Base-by-base conservation (phyloP, 2,888 invertebrate species). In the Tinea pellionella region DNA sequence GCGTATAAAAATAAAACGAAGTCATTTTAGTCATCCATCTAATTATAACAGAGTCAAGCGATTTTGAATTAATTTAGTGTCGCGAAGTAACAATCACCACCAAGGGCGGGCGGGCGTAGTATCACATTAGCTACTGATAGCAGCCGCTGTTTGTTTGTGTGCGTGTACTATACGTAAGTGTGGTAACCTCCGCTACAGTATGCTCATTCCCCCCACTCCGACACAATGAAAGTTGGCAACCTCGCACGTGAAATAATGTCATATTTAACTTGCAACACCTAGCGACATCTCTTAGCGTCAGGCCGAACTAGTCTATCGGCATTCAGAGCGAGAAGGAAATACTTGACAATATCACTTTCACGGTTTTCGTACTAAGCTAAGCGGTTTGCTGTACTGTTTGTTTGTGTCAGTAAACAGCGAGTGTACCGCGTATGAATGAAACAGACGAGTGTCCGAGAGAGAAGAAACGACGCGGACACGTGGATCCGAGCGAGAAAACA, bases 301-400 rank as follows among this genome's bases (percentile, higher is more conserved):
- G 61, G 62, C 51, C 62, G 68, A 71, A 82, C 71, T 70, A 68
- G 65, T 61, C 65, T 64, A 68, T 88, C 87, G 87, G 85, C 67
- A 73, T 69, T 69, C 70, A 76, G 83, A 87, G 72, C 70, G 82
- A 75, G 87, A 86, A 67, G 72, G 83, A 72, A 69, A 69, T 72
- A 78, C 78, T 84, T 85, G 83, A 85, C 81, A 82, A 84, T 85
- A 86, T 85, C 85, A 85, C 86, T 86, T 86, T 87, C 86, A 86
- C 83, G 85, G 83, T 84, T 83, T 55, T 78, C 80, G 77, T 86
- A 86, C 84, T 83, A 85, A 85, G 83, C 85, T 84, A 87, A 87
- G 86, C 86, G 86, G 85, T 86, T 86, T 85, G 84, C 81, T 84
- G 85, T 85, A 83, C 84, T 86, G 87, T 87, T 87, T 87, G 85